Base-by-base conservation (phyloP, 2,113 vertebrate genomes). In the Meles meles region DNA sequence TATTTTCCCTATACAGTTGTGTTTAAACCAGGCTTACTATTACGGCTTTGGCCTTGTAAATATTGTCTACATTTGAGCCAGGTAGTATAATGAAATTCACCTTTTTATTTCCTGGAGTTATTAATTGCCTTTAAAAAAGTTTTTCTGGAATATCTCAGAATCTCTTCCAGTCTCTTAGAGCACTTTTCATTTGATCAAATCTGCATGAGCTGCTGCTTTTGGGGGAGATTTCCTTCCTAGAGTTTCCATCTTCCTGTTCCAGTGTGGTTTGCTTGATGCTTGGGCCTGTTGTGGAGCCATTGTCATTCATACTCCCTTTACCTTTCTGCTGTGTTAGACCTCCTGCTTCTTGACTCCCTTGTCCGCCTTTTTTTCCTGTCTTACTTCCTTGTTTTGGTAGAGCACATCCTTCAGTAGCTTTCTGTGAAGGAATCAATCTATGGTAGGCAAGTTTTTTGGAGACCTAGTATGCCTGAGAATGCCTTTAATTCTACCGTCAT, bases 81-180 rank as follows among this genome's bases (percentile, higher is more conserved):
- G 25, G 47, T 21, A 34, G 67, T 84, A 21, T 49, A 71, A 82
- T 86, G 61, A 67, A 90, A 88, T 63, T 74, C 29, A 80, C 52
- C 76, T 96, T 34, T 67, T 42, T 86, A 59, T 95, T 93, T 94
- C 85, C 67, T 94, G 39, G 37, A 82, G 83, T 93, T 92, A 55
- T 29, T 67, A 52, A 61, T 88, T 77, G 81, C 44, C 25, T 77
- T 77, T 76, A 29, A 6, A 74, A 23, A 37, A 7, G 2, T 15
- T 37, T 61, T 61, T 39, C 69, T 69, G 52, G 76, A 4, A 7
- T 71, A 84, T 88, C n/a, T 80, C 65, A 77, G 55, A 52, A 17
- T 27, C 25, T 37, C 15, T 88, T 42, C 25, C 3, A 1, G 0
- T 83, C n/a, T 69, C 65, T 49, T 7, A 57, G 14, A 52, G 12